Conservation (phyloP, 1,140 invertebrate species). For the Dysdera silvatica region DNA sequence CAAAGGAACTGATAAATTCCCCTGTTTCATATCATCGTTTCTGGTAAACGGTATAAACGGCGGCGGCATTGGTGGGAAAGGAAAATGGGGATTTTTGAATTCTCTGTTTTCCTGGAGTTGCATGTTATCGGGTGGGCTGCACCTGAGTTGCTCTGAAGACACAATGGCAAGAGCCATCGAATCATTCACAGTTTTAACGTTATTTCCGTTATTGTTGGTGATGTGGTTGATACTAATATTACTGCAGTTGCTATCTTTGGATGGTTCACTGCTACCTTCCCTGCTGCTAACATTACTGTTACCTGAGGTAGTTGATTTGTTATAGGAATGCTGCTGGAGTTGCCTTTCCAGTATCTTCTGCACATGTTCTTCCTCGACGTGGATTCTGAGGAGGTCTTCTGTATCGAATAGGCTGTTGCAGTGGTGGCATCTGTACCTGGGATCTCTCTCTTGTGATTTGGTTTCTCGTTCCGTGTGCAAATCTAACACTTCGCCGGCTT, state of each 20-base stretch:
- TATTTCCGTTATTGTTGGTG: background rate
- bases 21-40: constrained; percentile 25
- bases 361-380: constrained; percentile 40
- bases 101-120: constrained; percentile 18
- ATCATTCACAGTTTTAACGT: constrained; percentile 12
- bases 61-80: constrained; percentile 30
- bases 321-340: constrained; percentile 33
- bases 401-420: constrained; percentile 33
- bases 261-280: constrained; percentile 11
- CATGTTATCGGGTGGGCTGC: constrained; percentile 5
- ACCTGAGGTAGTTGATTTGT: constrained; percentile 30
- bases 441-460: constrained; percentile 7
- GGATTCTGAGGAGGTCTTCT: constrained; percentile 35
- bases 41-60: constrained; percentile 28
- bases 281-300: constrained; percentile 20
- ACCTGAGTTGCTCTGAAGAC: constrained; percentile 14
- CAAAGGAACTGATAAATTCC: constrained; percentile 24
- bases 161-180: background rate
- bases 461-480: constrained; percentile 7
- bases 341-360: constrained; percentile 34
- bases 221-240: background rate
- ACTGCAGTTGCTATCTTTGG: constrained; percentile 17
- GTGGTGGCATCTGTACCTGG: constrained; percentile 33
- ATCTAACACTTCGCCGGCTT: constrained; percentile 17
- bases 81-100: constrained; percentile 24